Evolutionary conservation across 1,140 invertebrate genomes (phyloP).

Genomic region (Drosophila navojoa): DNA sequence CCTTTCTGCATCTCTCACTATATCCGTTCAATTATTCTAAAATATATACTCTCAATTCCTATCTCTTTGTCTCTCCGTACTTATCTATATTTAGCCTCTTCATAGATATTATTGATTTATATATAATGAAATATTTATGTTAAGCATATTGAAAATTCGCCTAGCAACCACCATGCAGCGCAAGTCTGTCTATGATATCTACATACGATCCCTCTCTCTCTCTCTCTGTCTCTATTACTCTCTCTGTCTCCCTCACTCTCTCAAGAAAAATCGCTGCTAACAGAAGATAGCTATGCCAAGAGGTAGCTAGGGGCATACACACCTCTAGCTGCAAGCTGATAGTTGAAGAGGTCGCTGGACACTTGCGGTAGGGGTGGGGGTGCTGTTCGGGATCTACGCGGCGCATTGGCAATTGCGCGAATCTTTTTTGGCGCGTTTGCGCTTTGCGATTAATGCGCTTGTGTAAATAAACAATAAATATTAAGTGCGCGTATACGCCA

Average conservation of each 20-base stretch:
- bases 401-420: conserved; percentile 69
- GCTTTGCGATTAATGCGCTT: conserved; percentile 74
- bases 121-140: no score
- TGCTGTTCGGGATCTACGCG: conserved; percentile 15
- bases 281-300: neutral
- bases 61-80: no score
- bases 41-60: no score
- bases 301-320: neutral
- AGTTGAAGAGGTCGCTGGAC: conserved; percentile 23
- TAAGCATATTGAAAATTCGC: no score
- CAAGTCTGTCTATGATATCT: conserved; percentile 7
- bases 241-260: no score
- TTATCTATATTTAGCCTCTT: no score
- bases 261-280: conserved; percentile 29
- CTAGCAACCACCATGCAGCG: conserved; percentile 28
- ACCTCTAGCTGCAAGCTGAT: conserved; percentile 15
- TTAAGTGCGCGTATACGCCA: conserved; percentile 74
- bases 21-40: no score
- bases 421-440: conserved; percentile 78
- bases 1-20: no score
- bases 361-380: neutral
- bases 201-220: conserved; percentile 7
- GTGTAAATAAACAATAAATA: conserved; percentile 83
- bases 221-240: no score
- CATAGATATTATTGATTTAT: no score